phyloP scores from a whole-genome alignment of 2,797 vertebrate genomes.

The Heterohyrax brucei region DNA sequence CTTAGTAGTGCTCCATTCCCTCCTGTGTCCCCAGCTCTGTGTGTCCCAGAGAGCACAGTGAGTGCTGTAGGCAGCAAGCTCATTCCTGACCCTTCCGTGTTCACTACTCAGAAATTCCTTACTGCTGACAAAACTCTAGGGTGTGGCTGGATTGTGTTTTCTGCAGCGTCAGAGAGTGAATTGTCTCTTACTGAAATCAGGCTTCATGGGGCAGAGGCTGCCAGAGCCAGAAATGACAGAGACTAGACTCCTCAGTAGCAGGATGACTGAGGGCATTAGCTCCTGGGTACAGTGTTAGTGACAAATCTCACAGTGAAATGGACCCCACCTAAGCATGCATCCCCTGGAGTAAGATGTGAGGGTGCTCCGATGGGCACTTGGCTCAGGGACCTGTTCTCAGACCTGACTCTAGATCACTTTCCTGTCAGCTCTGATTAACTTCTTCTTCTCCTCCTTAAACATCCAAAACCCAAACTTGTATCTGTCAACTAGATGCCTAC shows the following conservation, averaged over 20 bases:
- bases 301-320: background rate
- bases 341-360: accelerated
- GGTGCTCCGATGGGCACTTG: accelerated
- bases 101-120: background rate
- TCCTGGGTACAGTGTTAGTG: accelerated
- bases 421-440: background rate
- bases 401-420: accelerated
- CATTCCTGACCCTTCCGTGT: background rate
- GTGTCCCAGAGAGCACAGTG: background rate
- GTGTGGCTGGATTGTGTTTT: background rate
- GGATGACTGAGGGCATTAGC: accelerated
- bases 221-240: background rate
- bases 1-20: too few species aligned
- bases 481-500: too few species aligned
- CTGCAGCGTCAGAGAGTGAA: background rate
- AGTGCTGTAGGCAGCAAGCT: background rate
- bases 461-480: too few species aligned
- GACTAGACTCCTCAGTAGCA: background rate
- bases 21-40: background rate
- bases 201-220: background rate
- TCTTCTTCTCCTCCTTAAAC: too few species aligned
- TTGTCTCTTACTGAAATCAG: background rate
- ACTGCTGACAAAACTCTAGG: accelerated
- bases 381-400: background rate
- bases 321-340: background rate